A percentile compares a stretch with the other conserved stretches of the same genome.
Evolutionary conservation across 2,888 invertebrate genomes (phyloP).

Genomic region (Latheticus oryzae): DNA sequence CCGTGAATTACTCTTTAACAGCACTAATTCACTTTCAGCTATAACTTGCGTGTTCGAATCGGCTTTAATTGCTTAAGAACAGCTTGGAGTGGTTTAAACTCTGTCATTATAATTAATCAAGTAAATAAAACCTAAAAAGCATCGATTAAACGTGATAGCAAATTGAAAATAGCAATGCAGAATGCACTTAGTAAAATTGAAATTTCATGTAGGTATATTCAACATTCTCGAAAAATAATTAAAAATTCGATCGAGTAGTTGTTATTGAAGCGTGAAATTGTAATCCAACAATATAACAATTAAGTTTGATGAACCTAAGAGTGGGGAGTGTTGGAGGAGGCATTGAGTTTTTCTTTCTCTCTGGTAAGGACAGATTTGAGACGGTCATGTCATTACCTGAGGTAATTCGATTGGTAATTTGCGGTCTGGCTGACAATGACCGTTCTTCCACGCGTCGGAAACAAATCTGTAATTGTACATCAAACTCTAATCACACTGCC

Average conservation of each 20-base stretch:
- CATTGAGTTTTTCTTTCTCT: conserved; percentile 41
- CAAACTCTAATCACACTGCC: conserved; percentile 56
- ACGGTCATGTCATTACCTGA: conserved; percentile 53
- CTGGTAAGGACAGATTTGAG: conserved; percentile 46
- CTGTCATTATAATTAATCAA: conserved; percentile 36
- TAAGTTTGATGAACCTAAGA: conserved; percentile 49
- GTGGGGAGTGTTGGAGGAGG: conserved; percentile 16
- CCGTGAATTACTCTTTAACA: conserved; percentile 1
- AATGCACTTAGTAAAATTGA: conserved; percentile 22
- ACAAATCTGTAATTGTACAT: conserved; percentile 63
- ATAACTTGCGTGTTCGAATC: conserved; percentile 24
- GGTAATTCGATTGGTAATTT: conserved; percentile 64
- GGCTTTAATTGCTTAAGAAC: conserved; percentile 29
- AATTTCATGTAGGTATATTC: conserved; percentile 2
- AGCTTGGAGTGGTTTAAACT: conserved; percentile 20
- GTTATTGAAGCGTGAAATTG: conserved; percentile 48
- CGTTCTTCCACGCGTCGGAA: conserved; percentile 60
- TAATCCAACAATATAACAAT: conserved; percentile 47
- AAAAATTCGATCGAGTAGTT: conserved; percentile 41
- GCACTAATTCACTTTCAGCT: conserved; percentile 18
- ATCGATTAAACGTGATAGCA: conserved; percentile 22
- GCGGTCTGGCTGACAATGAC: conserved; percentile 62
- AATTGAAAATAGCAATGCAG: conserved; percentile 33
- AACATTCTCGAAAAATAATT: conserved; percentile 28
- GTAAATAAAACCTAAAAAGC: conserved; percentile 29